Percentiles rank a stretch among this genome's conserved stretches.
Evolutionary conservation across 2,797 vertebrate species (phyloP).

Genomic region (Neosilurus mollespiculum): DNA sequence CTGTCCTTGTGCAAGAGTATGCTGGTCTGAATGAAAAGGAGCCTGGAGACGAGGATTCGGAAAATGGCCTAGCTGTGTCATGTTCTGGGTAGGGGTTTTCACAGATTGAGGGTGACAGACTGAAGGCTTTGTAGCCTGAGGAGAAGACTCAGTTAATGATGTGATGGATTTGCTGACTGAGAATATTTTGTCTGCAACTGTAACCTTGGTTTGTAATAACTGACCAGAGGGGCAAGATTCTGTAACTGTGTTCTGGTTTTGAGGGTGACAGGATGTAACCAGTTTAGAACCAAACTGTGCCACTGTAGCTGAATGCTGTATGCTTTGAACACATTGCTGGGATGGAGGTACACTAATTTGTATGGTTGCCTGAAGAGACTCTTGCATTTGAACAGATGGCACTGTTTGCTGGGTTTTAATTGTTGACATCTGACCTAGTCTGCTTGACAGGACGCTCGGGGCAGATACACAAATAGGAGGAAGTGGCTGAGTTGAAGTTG

Average conservation of each 20-base stretch:
- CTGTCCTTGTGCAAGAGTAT: slow-evolving; percentile 17
- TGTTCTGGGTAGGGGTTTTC: not conserved
- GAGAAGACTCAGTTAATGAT: slow-evolving; percentile 17
- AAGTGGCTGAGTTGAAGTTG: slow-evolving; percentile 25
- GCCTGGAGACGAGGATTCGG: slow-evolving; percentile 3
- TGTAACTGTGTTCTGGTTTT: slow-evolving; percentile 11
- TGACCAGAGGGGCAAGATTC: slow-evolving; percentile 28
- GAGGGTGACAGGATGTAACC: not conserved
- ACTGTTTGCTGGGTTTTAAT: slow-evolving; percentile 1
- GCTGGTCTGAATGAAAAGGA: slow-evolving; percentile 12
- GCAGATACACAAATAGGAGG: slow-evolving; percentile 8
- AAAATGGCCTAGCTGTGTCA: slow-evolving; percentile 17
- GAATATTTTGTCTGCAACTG: slow-evolving; percentile 23
- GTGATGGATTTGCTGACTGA: slow-evolving; percentile 9
- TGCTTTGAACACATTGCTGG: slow-evolving; percentile 28
- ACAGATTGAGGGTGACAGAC: slow-evolving; percentile 25
- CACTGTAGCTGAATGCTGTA: slow-evolving; percentile 14
- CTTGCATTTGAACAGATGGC: not conserved
- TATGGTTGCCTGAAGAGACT: slow-evolving; percentile 7
- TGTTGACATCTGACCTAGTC: slow-evolving; percentile 12
- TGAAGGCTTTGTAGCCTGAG: slow-evolving; percentile 2
- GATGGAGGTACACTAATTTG: not conserved
- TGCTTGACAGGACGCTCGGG: slow-evolving; percentile 15
- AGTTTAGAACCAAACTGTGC: not conserved
- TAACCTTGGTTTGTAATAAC: not conserved